phyloP scores from a whole-genome alignment of 2,797 vertebrate species.

The Mus caroli region DNA sequence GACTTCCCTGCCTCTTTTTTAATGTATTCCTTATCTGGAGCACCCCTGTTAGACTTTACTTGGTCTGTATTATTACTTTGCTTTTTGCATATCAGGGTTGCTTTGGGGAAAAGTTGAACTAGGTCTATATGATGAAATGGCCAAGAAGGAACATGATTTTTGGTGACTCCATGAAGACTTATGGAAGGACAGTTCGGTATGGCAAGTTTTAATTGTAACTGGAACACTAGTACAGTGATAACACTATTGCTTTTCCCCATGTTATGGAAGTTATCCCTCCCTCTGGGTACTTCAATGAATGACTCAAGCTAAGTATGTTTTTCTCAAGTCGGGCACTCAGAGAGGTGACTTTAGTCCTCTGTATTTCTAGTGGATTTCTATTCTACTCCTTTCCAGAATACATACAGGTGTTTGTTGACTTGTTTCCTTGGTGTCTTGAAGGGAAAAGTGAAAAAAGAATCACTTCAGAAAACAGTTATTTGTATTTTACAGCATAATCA shows the following conservation, averaged over 20 bases:
- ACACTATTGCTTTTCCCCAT: background rate
- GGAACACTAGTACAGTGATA: slow-evolving; percentile 45
- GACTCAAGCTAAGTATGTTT: slow-evolving; percentile 27
- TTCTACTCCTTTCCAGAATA: background rate
- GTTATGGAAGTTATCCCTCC: background rate
- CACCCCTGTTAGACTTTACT: background rate
- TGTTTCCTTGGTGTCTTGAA: slow-evolving; percentile 39
- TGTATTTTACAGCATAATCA: slow-evolving; percentile 57
- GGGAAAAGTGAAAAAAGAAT: slow-evolving; percentile 49
- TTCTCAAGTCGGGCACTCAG: slow-evolving; percentile 7
- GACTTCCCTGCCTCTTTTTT: slow-evolving; percentile 11
- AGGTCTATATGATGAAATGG: background rate
- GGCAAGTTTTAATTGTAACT: slow-evolving; percentile 31
- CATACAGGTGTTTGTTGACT: slow-evolving; percentile 2
- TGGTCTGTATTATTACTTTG: background rate
- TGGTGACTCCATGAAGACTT: slow-evolving; percentile 26
- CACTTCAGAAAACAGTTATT: slow-evolving; percentile 53
- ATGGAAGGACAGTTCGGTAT: background rate
- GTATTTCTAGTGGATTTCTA: background rate
- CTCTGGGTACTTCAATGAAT: slow-evolving; percentile 4
- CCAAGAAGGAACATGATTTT: slow-evolving; percentile 43
- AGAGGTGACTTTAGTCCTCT: slow-evolving; percentile 33
- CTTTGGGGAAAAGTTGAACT: slow-evolving; percentile 43
- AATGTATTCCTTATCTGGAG: background rate
- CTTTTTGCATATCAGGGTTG: slow-evolving; percentile 40